Conservation (phyloP, 53 echinoderm and acorn worm species). For the Apostichopus leukothele region DNA sequence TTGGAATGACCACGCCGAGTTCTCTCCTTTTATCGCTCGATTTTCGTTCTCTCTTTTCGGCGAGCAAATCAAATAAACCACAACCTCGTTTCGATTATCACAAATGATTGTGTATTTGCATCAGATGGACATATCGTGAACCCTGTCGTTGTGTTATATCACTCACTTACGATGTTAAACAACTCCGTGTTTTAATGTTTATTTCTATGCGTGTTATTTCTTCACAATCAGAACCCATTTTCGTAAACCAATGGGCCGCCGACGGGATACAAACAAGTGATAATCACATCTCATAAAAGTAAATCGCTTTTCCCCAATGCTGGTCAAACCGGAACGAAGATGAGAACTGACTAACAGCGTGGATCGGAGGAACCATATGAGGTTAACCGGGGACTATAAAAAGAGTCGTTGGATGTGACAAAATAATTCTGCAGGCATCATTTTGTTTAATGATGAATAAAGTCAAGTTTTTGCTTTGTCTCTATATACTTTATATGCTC, state of each 20-base stretch:
- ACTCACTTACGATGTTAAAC: neutral
- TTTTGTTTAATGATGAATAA: too few species aligned
- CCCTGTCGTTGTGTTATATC: neutral
- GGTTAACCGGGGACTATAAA: too few species aligned
- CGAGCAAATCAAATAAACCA: neutral
- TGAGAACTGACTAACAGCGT: neutral
- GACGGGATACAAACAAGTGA: neutral
- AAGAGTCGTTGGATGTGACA: too few species aligned
- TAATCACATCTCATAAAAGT: neutral
- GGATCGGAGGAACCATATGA: neutral
- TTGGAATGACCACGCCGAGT: neutral
- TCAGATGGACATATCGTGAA: neutral
- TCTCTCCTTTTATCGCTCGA: neutral
- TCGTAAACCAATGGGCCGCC: neutral
- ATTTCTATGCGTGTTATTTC: neutral
- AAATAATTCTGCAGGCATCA: too few species aligned
- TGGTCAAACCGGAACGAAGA: neutral
- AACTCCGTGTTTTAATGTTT: neutral
- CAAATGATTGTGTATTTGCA: neutral
- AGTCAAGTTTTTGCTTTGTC: too few species aligned
- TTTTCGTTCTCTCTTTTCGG: neutral
- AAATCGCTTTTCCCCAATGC: neutral
- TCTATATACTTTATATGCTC: too few species aligned
- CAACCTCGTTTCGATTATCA: neutral
- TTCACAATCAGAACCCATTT: neutral